Conservation (phyloP, 2,113 vertebrate genomes). For the Ibidorhyncha struthersii region DNA sequence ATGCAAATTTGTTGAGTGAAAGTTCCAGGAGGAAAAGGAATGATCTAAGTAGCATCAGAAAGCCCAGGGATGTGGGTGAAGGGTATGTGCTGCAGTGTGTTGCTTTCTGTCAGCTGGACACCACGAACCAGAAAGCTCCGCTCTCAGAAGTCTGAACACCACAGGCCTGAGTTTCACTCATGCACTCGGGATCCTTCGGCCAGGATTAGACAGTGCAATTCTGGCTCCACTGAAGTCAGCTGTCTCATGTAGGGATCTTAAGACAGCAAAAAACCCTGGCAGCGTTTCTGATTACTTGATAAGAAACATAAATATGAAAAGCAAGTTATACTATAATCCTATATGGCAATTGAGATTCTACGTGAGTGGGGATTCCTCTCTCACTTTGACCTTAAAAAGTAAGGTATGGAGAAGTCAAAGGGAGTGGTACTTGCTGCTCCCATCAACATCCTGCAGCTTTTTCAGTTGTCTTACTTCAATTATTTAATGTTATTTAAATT, state of each 20-base stretch:
- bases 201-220: neutral
- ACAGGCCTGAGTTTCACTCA: rapidly evolving
- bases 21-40: neutral
- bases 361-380: neutral
- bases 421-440: neutral
- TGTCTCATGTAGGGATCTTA: neutral
- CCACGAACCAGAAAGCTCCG: neutral
- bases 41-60: neutral
- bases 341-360: neutral
- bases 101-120: neutral
- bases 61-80: neutral
- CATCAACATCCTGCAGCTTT: neutral
- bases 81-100: rapidly evolving
- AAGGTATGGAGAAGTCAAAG: neutral
- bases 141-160: rapidly evolving
- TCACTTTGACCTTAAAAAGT: neutral
- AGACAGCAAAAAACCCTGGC: neutral
- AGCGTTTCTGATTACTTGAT: neutral
- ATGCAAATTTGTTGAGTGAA: neutral
- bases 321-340: neutral
- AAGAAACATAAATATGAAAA: neutral
- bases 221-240: neutral
- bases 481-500: neutral
- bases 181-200: neutral
- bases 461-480: neutral